These are phyloP conservation scores for Heterocephalus glaber DNA, from an alignment of 2,113 vertebrate species.

Conservation along the genomic window DNA sequence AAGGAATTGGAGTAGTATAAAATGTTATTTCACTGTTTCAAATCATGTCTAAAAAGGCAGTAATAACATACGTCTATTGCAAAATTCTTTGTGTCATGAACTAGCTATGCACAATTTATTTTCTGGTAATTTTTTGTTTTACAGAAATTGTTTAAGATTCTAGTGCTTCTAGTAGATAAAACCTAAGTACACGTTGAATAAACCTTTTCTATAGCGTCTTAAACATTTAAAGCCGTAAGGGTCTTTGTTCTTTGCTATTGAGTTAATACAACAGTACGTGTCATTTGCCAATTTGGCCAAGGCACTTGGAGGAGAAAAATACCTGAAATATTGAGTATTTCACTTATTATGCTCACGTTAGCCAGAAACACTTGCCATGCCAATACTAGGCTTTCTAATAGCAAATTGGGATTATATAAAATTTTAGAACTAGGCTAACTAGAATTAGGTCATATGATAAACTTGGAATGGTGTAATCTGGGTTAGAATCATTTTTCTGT, in stretches of 20 bases:
- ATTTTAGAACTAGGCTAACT: background rate
- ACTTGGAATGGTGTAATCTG: background rate
- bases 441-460: conserved; percentile 38
- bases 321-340: conserved; percentile 18
- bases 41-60: background rate
- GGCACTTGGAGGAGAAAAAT: background rate
- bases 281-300: background rate
- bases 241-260: background rate
- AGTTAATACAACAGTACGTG: background rate
- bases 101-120: background rate
- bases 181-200: background rate
- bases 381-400: background rate
- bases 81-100: background rate
- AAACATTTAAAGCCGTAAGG: background rate
- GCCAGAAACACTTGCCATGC: background rate
- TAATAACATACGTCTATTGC: background rate
- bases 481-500: background rate
- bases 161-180: background rate
- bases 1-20: background rate
- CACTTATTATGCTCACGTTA: background rate
- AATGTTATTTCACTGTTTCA: background rate
- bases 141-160: background rate
- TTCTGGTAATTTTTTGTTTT: background rate
- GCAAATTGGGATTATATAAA: background rate
- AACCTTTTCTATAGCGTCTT: background rate